Percentiles rank a stretch among this genome's conserved stretches.
Conservation (phyloP, 2,888 invertebrate genomes). For the Chrysina gloriosa region DNA sequence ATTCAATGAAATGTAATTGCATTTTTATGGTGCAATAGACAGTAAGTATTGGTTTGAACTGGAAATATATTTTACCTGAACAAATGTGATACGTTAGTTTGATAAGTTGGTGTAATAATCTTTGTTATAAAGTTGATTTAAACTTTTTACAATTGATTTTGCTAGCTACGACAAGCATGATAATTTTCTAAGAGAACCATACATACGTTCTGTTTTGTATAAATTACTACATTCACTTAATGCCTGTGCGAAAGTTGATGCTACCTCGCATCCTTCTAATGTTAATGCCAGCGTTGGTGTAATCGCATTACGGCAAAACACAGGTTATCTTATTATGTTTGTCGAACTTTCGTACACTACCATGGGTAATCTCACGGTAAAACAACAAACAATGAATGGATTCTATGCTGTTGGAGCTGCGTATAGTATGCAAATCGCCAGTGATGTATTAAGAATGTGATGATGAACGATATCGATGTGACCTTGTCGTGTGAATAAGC, state of each 20-base stretch:
- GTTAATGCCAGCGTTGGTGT: neutral
- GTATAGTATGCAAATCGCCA: constrained; percentile 33
- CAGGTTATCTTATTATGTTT: constrained; percentile 9
- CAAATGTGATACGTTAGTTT: too few species aligned
- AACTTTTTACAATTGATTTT: too few species aligned
- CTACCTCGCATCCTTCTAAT: neutral
- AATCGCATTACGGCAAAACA: constrained; percentile 2
- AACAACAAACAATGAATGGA: constrained; percentile 23
- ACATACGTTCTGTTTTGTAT: neutral
- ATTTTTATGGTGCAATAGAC: too few species aligned
- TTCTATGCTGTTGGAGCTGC: neutral
- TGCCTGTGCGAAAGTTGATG: constrained; percentile 8
- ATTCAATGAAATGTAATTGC: too few species aligned
- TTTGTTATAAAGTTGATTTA: too few species aligned
- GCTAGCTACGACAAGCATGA: too few species aligned
- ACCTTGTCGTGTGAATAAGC: constrained; percentile 28
- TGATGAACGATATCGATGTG: constrained; percentile 2
- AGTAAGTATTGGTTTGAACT: too few species aligned
- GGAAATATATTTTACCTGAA: too few species aligned
- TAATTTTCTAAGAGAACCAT: neutral
- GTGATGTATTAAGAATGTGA: neutral
- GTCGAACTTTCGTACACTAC: constrained; percentile 1
- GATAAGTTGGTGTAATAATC: too few species aligned
- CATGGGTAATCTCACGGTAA: constrained; percentile 2
- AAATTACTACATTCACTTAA: constrained; percentile 13